Conservation (phyloP, 2,888 invertebrate species). For the Dicyrtoma fusca region DNA sequence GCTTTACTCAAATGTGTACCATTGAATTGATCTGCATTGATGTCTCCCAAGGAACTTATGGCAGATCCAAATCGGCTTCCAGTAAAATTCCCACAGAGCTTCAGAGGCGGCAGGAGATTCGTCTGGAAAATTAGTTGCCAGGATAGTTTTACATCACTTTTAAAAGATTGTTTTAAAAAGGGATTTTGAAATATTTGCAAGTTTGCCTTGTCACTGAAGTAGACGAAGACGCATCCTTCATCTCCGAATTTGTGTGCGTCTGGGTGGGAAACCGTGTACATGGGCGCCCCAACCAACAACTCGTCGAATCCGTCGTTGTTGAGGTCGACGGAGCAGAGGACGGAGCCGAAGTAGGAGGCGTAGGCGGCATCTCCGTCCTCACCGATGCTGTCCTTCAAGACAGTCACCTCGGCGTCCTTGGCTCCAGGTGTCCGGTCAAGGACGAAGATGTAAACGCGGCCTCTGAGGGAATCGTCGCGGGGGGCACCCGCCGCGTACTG, state of each 20-base stretch:
- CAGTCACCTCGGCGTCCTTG: neutral
- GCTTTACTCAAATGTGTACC: too few species aligned
- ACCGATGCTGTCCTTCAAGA: constrained; percentile 18
- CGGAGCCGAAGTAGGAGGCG: constrained; percentile 66
- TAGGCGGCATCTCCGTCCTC: constrained; percentile 14
- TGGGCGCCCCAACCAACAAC: constrained; percentile 70
- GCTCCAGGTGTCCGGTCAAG: neutral
- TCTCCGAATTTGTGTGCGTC: constrained; percentile 36
- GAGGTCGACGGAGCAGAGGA: constrained; percentile 68
- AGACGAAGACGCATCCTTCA: constrained; percentile 49
- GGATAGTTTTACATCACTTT: too few species aligned
- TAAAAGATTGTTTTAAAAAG: too few species aligned
- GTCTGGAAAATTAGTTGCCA: too few species aligned
- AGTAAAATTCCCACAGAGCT: constrained; percentile 26
- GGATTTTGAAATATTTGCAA: too few species aligned
- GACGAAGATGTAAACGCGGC: constrained; percentile 46
- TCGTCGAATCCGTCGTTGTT: constrained; percentile 69
- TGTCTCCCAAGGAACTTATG: constrained; percentile 61
- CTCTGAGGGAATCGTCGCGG: constrained; percentile 59
- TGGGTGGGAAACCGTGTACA: neutral
- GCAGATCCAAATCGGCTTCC: constrained; percentile 57
- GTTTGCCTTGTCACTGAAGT: constrained; percentile 36
- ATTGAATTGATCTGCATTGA: constrained; percentile 69
- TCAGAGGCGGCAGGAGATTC: too few species aligned
- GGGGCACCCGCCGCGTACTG: constrained; percentile 64